These are phyloP conservation scores for Tichodroma muraria DNA, from an alignment of 2,113 vertebrate species.

Conservation along the genomic window DNA sequence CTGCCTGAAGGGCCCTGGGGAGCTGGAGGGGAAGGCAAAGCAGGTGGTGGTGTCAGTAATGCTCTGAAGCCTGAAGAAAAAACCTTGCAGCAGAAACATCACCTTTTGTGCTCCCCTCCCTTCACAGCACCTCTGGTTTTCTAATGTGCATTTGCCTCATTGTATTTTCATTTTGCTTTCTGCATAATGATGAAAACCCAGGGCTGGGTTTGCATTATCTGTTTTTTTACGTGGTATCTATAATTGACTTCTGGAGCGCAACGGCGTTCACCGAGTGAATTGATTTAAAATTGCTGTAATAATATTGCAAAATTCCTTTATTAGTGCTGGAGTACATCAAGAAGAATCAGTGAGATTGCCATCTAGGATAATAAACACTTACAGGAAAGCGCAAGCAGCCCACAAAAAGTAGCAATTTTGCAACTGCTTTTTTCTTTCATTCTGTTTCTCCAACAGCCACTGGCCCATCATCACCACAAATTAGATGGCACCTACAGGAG, in stretches of 20 bases:
- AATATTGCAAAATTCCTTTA: constrained; percentile 53
- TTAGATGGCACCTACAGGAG: not conserved
- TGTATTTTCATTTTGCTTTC: constrained; percentile 1
- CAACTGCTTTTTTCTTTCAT: constrained; percentile 5
- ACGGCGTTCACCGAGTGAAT: not conserved
- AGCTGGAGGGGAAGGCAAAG: not conserved
- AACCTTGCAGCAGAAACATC: not conserved
- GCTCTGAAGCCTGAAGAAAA: not conserved
- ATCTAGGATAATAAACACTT: constrained; percentile 55
- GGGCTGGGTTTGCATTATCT: not conserved
- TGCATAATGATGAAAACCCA: not conserved
- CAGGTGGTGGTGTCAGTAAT: not conserved
- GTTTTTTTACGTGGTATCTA: not conserved
- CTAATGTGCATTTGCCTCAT: not conserved
- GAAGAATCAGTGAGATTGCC: constrained; percentile 42
- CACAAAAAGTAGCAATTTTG: constrained; percentile 26
- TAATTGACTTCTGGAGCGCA: constrained; percentile 30
- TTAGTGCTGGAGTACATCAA: constrained; percentile 22
- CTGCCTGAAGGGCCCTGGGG: not conserved
- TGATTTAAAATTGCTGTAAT: constrained; percentile 54
- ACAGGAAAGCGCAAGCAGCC: not conserved
- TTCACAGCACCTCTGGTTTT: not conserved
- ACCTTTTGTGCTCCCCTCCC: not conserved
- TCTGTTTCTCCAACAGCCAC: not conserved
- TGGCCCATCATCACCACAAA: not conserved